Evolutionary conservation across 1,140 invertebrate genomes (phyloP).

Genomic region (Nephila pilipes): DNA sequence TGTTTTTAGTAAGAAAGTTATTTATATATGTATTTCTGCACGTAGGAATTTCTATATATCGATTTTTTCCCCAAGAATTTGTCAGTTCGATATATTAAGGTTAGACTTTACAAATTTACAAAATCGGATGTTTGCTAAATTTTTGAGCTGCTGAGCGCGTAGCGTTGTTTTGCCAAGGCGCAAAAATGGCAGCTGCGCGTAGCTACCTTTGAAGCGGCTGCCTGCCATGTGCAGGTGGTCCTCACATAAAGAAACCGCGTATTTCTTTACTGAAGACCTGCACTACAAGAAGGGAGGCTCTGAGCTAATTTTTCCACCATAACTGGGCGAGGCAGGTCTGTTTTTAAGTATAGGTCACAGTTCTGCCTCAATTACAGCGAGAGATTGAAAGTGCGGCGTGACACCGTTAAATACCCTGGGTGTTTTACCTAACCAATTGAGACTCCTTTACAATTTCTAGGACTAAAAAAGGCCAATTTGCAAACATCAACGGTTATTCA

Average conservation of each 20-base stretch:
- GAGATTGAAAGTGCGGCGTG: slow-evolving; percentile 22
- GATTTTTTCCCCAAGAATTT: too few relatives aligned
- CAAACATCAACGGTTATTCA: slow-evolving; percentile 61
- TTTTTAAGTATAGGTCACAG: slow-evolving; percentile 54
- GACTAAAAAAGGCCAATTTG: slow-evolving; percentile 66
- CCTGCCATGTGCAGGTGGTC: slow-evolving; percentile 39
- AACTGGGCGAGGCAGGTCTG: slow-evolving; percentile 32
- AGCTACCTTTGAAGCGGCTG: too few relatives aligned
- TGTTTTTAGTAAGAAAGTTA: too few relatives aligned
- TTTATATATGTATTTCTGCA: too few relatives aligned
- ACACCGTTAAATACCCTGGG: slow-evolving; percentile 67
- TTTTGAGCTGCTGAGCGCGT: too few relatives aligned
- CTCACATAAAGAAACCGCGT: slow-evolving; percentile 50
- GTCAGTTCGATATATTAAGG: too few relatives aligned
- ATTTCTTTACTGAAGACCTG: slow-evolving; percentile 5
- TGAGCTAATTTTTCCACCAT: slow-evolving; percentile 65
- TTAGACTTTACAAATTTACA: too few relatives aligned
- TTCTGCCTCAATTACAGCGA: slow-evolving; percentile 31
- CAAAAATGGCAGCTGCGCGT: too few relatives aligned
- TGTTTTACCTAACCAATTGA: slow-evolving; percentile 7
- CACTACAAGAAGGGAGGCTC: slow-evolving; percentile 62
- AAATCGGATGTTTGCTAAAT: too few relatives aligned
- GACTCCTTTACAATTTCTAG: slow-evolving; percentile 42
- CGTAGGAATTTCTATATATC: too few relatives aligned
- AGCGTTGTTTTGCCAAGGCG: too few relatives aligned